Evolutionary conservation across 2,113 vertebrate species (phyloP).

Genomic region (Corythaixoides concolor): DNA sequence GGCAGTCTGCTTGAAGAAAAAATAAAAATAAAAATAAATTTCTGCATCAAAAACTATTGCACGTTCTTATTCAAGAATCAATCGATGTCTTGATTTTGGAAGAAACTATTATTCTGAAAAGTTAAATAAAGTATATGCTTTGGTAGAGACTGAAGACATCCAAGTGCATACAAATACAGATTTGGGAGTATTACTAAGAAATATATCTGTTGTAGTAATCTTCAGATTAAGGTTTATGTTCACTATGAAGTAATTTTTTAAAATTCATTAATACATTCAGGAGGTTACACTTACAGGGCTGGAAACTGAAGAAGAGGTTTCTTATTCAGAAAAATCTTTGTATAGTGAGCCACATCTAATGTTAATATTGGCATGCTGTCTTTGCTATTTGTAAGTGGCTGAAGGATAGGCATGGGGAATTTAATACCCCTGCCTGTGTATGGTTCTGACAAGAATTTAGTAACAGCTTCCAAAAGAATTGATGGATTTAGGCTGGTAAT

Average conservation of each 20-base stretch:
- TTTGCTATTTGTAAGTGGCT: not conserved
- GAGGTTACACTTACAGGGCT: not conserved
- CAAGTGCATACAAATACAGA: not conserved
- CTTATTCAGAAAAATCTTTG: not conserved
- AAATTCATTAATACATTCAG: not conserved
- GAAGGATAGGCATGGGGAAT: not conserved
- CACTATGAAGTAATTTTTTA: not conserved
- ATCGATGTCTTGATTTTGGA: not conserved
- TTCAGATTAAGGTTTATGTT: not conserved
- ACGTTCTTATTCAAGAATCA: not conserved
- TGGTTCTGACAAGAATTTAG: not conserved
- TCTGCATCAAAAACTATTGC: not conserved
- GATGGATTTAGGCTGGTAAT: not conserved
- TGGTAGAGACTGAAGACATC: not conserved
- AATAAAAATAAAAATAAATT: too few species aligned
- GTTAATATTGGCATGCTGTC: not conserved
- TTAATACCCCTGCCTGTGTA: not conserved
- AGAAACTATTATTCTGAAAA: not conserved
- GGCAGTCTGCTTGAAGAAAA: not conserved
- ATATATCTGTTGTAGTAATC: not conserved
- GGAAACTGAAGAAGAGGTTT: not conserved
- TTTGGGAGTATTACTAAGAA: not conserved
- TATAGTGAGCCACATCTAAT: not conserved
- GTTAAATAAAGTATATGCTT: not conserved
- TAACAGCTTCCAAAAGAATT: not conserved